Percentiles rank a stretch among this genome's conserved stretches.
Evolutionary conservation across 2,797 vertebrate species (phyloP).

Genomic region (Borostomias antarcticus): DNA sequence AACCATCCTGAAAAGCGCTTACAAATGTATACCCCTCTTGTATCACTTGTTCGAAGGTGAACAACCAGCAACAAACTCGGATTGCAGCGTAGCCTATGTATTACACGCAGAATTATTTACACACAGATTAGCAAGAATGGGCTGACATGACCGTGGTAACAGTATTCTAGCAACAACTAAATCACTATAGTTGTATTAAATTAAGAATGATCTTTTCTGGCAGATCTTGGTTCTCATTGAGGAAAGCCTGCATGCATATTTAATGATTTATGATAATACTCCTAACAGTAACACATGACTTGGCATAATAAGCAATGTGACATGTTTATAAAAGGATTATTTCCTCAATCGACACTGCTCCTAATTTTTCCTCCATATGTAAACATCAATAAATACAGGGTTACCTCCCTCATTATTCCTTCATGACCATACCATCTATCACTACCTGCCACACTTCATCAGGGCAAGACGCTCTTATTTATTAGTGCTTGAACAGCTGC

Average conservation of each 20-base stretch:
- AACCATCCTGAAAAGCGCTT: too few species aligned
- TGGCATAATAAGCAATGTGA: slow-evolving; percentile 32
- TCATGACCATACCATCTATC: slow-evolving; percentile 48
- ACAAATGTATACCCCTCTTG: too few species aligned
- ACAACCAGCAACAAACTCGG: too few species aligned
- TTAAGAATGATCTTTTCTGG: too few species aligned
- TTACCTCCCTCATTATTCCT: slow-evolving; percentile 34
- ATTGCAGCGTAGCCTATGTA: too few species aligned
- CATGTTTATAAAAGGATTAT: slow-evolving; percentile 38
- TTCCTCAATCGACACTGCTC: slow-evolving; percentile 22
- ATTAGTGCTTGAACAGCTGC: slow-evolving; percentile 19
- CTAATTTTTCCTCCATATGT: slow-evolving; percentile 24
- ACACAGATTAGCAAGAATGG: too few species aligned
- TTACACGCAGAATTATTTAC: too few species aligned
- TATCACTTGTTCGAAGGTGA: too few species aligned
- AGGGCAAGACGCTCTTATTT: slow-evolving; percentile 16
- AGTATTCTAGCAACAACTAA: too few species aligned
- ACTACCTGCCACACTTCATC: slow-evolving; percentile 32
- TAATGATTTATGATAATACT: not conserved
- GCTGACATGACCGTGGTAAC: too few species aligned
- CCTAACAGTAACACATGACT: slow-evolving; percentile 29
- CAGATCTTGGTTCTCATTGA: too few species aligned
- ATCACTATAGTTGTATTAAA: too few species aligned
- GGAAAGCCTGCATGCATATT: not conserved
- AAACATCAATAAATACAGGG: slow-evolving; percentile 25